Percentiles rank a stretch among this genome's conserved stretches.
These are phyloP conservation scores for Zosterops japonicus DNA, from an alignment of 2,113 vertebrate species.

Conservation along the genomic window DNA sequence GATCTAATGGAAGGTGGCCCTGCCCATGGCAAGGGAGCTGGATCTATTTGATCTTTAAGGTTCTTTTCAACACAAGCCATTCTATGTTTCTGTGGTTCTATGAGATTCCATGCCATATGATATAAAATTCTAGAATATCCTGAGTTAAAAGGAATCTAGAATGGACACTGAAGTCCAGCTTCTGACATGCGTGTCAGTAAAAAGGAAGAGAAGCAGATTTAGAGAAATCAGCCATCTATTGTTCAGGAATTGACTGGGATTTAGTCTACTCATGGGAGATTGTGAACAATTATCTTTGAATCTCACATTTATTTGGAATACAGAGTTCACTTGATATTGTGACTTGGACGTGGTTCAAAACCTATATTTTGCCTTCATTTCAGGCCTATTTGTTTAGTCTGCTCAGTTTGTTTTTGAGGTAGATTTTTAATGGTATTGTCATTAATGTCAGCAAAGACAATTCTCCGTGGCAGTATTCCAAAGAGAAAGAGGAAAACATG, in stretches of 20 bases:
- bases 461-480: not conserved
- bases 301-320: not conserved
- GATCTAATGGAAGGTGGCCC: not conserved
- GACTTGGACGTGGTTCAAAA: not conserved
- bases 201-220: not conserved
- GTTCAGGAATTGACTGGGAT: not conserved
- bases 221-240: not conserved
- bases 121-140: not conserved
- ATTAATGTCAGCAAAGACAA: not conserved
- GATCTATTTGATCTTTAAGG: not conserved
- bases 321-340: not conserved
- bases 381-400: not conserved
- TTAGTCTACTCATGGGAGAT: not conserved
- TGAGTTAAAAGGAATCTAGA: not conserved
- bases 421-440: not conserved
- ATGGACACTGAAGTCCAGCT: not conserved
- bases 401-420: not conserved
- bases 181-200: not conserved
- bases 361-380: not conserved
- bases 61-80: not conserved
- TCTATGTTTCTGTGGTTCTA: not conserved
- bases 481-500: not conserved
- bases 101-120: not conserved
- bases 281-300: not conserved
- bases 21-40: not conserved